phyloP scores from a whole-genome alignment of 2,888 invertebrate genomes.

The Drosophila prostipennis region DNA sequence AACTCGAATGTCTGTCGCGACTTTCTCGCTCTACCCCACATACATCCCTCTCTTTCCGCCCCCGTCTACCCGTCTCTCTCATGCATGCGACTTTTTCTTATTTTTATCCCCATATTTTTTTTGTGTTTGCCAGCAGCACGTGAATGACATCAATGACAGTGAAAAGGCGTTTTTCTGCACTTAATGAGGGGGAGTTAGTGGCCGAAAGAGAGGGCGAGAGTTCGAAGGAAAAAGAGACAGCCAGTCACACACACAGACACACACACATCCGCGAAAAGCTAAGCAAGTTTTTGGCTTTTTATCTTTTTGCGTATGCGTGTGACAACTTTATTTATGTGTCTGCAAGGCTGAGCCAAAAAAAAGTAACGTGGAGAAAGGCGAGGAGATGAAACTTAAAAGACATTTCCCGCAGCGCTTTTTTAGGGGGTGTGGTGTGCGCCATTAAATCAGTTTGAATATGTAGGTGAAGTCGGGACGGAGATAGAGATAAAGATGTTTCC shows the following conservation, averaged over 20 bases:
- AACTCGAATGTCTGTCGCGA: slow-evolving; percentile 74
- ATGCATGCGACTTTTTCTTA: slow-evolving; percentile 28
- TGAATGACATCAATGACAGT: slow-evolving; percentile 77
- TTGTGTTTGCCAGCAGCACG: slow-evolving; percentile 58
- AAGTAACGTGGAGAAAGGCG: slow-evolving; percentile 8
- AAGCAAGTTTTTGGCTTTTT: slow-evolving; percentile 65
- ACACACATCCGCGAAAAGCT: slow-evolving; percentile 36
- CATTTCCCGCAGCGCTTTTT: slow-evolving; percentile 52
- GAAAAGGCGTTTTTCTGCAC: slow-evolving; percentile 77
- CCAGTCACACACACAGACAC: slow-evolving; percentile 26
- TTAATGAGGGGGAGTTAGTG: slow-evolving; percentile 59
- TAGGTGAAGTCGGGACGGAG: slow-evolving; percentile 51
- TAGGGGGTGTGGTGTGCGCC: slow-evolving; percentile 47
- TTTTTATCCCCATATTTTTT: slow-evolving; percentile 13
- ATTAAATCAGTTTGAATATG: slow-evolving; percentile 50
- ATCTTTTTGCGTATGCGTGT: slow-evolving; percentile 62
- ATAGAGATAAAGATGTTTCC: slow-evolving; percentile 19
- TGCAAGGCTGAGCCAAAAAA: slow-evolving; percentile 52
- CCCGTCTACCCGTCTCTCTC: slow-evolving; percentile 10
- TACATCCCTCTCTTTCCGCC: neutral
- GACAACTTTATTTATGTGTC: slow-evolving; percentile 76
- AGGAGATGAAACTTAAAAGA: slow-evolving; percentile 63
- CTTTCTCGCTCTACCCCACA: slow-evolving; percentile 17
- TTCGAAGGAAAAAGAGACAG: slow-evolving; percentile 3
- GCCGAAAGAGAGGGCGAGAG: slow-evolving; percentile 6